phyloP scores from a whole-genome alignment of 2,797 vertebrate genomes.

The Anisognathus igniventris region DNA sequence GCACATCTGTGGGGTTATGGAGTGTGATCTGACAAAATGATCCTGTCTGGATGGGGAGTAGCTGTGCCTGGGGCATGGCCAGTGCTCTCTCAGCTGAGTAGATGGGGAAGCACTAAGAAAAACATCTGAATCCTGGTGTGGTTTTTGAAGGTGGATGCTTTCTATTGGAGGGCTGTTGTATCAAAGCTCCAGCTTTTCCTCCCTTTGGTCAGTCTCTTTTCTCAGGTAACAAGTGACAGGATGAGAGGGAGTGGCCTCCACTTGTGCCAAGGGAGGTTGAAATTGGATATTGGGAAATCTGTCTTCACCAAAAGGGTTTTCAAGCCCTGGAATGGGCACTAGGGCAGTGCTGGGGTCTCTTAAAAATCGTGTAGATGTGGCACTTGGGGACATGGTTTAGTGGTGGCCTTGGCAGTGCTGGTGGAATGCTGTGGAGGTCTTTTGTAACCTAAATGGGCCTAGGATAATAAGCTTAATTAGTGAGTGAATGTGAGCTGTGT shows the following conservation, averaged over 20 bases:
- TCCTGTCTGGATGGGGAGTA: not conserved
- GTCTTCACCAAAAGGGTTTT: not conserved
- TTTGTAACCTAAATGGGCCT: not conserved
- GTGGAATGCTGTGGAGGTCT: not conserved
- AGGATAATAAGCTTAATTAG: not conserved
- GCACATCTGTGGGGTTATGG: not conserved
- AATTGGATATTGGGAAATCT: not conserved
- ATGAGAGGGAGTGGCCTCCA: not conserved
- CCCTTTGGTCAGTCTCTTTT: not conserved
- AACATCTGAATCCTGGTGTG: not conserved
- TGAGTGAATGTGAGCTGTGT: not conserved
- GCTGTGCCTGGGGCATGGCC: not conserved
- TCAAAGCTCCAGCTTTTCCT: not conserved
- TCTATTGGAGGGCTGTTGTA: not conserved
- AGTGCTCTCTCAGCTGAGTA: not conserved
- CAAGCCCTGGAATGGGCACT: not conserved
- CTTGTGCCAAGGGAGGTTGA: not conserved
- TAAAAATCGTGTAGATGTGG: fast-evolving
- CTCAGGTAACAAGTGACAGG: not conserved
- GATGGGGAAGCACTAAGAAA: not conserved
- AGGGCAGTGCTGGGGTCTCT: not conserved
- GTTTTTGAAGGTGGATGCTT: not conserved
- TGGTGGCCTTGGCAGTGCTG: not conserved
- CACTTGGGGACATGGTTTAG: not conserved
- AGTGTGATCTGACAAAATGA: not conserved